Percentiles rank a stretch among this genome's conserved stretches.
Conservation (phyloP, 2,888 invertebrate species). For the Euproctis similis region DNA sequence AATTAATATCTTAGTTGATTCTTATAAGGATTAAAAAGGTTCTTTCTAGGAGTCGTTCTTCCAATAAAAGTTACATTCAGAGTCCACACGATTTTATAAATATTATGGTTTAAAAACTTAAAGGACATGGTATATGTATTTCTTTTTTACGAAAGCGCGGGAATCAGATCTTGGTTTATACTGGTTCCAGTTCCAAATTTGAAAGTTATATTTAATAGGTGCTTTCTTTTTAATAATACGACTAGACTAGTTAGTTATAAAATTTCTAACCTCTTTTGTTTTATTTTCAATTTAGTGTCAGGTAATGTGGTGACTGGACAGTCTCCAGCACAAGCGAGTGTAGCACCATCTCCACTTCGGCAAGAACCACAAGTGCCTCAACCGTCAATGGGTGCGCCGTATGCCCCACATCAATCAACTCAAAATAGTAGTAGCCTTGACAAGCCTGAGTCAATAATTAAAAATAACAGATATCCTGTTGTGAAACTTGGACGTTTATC, state of each 20-base stretch:
- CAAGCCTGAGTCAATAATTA: constrained; percentile 46
- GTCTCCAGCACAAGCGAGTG: constrained; percentile 79
- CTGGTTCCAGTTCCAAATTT: too few relatives aligned
- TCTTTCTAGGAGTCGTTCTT: too few relatives aligned
- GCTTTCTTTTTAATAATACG: too few relatives aligned
- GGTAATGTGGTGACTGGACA: constrained; percentile 70
- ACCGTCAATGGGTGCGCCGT: constrained; percentile 65
- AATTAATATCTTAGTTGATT: too few relatives aligned
- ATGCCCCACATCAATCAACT: constrained; percentile 38
- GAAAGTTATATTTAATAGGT: too few relatives aligned
- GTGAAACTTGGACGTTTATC: constrained; percentile 69
- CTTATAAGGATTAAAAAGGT: too few relatives aligned
- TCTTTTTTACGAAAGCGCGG: too few relatives aligned
- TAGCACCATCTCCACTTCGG: constrained; percentile 73
- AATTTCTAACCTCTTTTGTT: not conserved
- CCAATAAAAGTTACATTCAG: too few relatives aligned
- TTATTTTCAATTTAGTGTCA: constrained; percentile 24
- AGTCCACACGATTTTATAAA: too few relatives aligned
- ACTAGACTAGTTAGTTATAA: not conserved
- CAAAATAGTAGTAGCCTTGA: constrained; percentile 35
- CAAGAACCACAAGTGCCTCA: constrained; percentile 71
- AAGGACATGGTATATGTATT: too few relatives aligned
- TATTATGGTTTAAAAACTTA: too few relatives aligned
- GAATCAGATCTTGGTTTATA: too few relatives aligned
- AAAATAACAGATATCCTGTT: constrained; percentile 61